phyloP scores from a whole-genome alignment of 1,140 invertebrate species.

The Drosophila pandora region DNA sequence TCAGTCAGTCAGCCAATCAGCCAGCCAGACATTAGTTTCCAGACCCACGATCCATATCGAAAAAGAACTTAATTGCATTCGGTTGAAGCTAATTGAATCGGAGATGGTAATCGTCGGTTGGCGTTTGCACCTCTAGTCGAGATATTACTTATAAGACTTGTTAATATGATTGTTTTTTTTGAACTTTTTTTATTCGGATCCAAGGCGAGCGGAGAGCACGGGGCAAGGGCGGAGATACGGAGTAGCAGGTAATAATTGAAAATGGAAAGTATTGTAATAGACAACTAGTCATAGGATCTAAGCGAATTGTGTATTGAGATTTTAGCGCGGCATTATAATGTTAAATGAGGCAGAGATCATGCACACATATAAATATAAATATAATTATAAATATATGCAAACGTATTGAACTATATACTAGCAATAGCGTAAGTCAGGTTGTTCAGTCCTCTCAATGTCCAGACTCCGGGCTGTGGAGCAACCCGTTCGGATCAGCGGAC shows the following conservation, averaged over 20 bases:
- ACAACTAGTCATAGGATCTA: constrained; percentile 72
- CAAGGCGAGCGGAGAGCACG: constrained; percentile 1
- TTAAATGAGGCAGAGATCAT: constrained; percentile 35
- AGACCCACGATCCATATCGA: constrained; percentile 1
- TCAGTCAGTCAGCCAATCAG: neutral
- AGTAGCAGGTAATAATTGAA: constrained; percentile 26
- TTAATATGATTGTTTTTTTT: constrained; percentile 72
- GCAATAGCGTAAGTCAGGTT: constrained; percentile 55
- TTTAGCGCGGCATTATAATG: constrained; percentile 64
- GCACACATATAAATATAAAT: constrained; percentile 41
- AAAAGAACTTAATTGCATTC: neutral
- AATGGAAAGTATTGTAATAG: constrained; percentile 52
- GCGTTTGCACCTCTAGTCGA: constrained; percentile 5
- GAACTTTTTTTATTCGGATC: constrained; percentile 36
- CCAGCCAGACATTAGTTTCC: constrained; percentile 28
- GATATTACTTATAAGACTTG: constrained; percentile 69
- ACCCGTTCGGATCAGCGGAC: too few species aligned
- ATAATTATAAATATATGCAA: constrained; percentile 38
- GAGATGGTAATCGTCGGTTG: constrained; percentile 3
- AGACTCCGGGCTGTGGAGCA: neutral
- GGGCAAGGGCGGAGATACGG: neutral
- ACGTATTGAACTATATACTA: constrained; percentile 39
- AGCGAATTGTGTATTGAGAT: constrained; percentile 74
- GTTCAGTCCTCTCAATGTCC: constrained; percentile 17
- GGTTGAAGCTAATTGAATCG: neutral